These are phyloP conservation scores for Phoxinus dragarum DNA, from an alignment of 2,797 vertebrate species.

Conservation along the genomic window DNA sequence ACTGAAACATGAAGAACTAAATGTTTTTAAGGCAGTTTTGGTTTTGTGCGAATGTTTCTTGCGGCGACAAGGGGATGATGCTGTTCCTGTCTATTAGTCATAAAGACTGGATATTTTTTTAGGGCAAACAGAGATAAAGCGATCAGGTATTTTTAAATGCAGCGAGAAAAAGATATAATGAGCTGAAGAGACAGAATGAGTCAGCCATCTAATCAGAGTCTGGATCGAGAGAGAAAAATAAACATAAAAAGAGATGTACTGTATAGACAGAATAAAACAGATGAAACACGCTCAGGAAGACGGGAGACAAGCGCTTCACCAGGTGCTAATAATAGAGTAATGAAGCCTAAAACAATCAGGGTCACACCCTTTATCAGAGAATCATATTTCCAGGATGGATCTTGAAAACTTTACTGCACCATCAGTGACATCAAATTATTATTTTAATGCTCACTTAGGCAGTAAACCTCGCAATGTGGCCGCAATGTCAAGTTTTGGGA, in stretches of 20 bases:
- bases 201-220: constrained; percentile 12
- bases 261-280: background rate
- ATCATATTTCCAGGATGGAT: constrained; percentile 5
- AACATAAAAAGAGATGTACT: constrained; percentile 1
- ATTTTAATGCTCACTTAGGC: background rate
- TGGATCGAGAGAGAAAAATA: constrained; percentile 4
- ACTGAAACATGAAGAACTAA: background rate
- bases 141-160: constrained; percentile 12
- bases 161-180: background rate
- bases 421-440: background rate
- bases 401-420: background rate
- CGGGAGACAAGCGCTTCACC: background rate
- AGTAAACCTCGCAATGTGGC: background rate
- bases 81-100: background rate
- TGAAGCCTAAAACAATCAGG: constrained; percentile 6
- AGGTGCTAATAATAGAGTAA: constrained; percentile 30
- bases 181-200: constrained; percentile 23
- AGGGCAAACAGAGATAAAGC: background rate
- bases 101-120: background rate
- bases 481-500: background rate
- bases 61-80: background rate
- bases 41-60: background rate
- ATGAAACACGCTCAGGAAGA: background rate
- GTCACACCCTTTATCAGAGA: background rate
- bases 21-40: background rate